Evolutionary conservation across 2,888 invertebrate species (phyloP).

Genomic region (Tillus elongatus): DNA sequence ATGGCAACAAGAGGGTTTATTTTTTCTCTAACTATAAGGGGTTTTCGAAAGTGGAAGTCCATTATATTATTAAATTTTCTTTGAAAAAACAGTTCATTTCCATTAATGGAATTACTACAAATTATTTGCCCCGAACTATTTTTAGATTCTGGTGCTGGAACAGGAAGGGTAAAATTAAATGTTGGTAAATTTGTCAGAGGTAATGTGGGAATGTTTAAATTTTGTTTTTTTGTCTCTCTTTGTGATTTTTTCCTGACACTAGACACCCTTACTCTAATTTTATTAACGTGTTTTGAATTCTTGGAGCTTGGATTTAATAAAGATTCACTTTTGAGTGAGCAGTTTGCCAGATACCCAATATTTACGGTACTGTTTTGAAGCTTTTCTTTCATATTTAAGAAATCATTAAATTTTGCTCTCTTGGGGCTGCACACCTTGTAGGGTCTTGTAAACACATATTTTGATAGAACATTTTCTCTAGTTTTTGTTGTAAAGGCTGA

Average conservation of each 20-base stretch:
- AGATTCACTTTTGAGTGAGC: not conserved
- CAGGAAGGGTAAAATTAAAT: not conserved
- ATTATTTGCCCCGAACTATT: not conserved
- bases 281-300: not conserved
- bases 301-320: not conserved
- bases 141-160: not conserved
- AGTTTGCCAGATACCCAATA: not conserved
- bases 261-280: not conserved
- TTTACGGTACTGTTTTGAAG: not conserved
- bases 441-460: not conserved
- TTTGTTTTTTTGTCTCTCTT: not conserved
- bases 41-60: not conserved
- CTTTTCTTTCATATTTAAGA: constrained; percentile 2
- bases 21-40: not conserved
- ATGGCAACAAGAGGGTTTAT: not conserved
- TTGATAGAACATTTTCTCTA: not conserved
- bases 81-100: not conserved
- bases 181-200: constrained; percentile 2
- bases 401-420: not conserved
- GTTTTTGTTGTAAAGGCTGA: not conserved
- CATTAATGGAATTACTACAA: not conserved
- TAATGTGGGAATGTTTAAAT: not conserved
- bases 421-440: not conserved
- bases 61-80: not conserved
- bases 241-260: not conserved